Base-by-base conservation (phyloP, 37 sponge, comb jelly and placozoan species). In the Chondrosia reniformis region DNA sequence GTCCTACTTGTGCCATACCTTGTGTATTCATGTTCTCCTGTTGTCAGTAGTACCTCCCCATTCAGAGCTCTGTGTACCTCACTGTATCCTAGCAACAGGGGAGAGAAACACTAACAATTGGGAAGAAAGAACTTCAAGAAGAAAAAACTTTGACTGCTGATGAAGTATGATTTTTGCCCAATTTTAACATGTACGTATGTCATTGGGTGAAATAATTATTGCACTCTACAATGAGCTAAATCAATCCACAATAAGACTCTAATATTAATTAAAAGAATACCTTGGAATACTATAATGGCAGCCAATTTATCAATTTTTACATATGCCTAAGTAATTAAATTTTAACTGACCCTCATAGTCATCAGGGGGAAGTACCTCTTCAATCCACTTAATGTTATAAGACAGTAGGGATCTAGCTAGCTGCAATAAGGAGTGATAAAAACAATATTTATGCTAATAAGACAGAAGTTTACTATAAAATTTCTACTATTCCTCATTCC, bases 11-110 rank as follows among this genome's bases (percentile, higher is more conserved):
- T n/a, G n/a, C 7, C 36, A 1, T 45, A 85, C 90, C 93, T 64
- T 55, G 94, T 84, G 77, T 89, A 93, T 37, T 93, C 94, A 73
- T 93, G 94, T 43, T 93, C 94, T 40, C 94, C 94, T 32, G 94
- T 93, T 2, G 89, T 89, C 46, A 93, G 74, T 43, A 93, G 78
- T 1, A 82, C 63, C 43, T 56, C 42, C 5, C 89, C 89, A 27
- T 45, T 49, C 7, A 88, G 82, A 52, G 89, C 81, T n/a, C 42
- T 54, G 13, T 69, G 59, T 12, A 86, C 80, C 45, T 89, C 77
- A 32, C 75, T 25, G 79, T 93, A 93, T 15, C 89, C 82, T 61
- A 76, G 15, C 59, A 22, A 15, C 10, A 56, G 58, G 4, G 58
- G 6, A 3, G 8, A 28, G 58, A 24, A 4, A 4, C 8, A 6